Conservation (phyloP, 2,113 vertebrate species). For the Pangasianodon hypophthalmus region DNA sequence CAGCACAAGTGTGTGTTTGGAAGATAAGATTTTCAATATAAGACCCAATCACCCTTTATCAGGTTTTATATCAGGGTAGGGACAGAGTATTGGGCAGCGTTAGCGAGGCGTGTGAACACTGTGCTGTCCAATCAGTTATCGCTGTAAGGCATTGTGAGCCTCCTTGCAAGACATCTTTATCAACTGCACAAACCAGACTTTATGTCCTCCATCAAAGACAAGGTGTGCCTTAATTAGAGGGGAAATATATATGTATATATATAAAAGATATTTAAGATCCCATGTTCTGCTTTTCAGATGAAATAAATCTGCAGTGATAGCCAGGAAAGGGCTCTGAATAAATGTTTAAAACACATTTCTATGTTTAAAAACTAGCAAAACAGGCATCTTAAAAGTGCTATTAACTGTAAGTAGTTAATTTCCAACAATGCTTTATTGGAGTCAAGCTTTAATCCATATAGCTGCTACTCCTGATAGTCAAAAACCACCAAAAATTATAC, state of each 20-base stretch:
- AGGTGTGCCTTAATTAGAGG: not conserved
- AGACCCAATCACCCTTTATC: constrained; percentile 29
- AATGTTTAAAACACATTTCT: too few relatives aligned
- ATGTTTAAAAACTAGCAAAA: too few relatives aligned
- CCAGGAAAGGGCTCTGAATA: too few relatives aligned
- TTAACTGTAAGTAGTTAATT: not conserved
- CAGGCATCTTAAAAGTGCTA: too few relatives aligned
- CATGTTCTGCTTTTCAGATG: too few relatives aligned
- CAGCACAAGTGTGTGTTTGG: not conserved
- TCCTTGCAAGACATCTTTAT: not conserved
- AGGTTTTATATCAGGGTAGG: constrained; percentile 1
- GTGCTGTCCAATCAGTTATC: constrained; percentile 20
- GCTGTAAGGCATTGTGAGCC: not conserved
- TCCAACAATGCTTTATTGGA: not conserved
- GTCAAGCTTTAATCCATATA: not conserved
- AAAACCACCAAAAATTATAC: too few relatives aligned
- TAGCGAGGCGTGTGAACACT: not conserved
- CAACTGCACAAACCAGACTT: not conserved
- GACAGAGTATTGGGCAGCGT: not conserved
- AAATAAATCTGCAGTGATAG: too few relatives aligned
- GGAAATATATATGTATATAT: too few relatives aligned
- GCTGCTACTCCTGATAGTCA: too few relatives aligned
- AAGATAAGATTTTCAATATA: constrained; percentile 41
- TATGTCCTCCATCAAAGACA: not conserved
- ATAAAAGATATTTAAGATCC: too few relatives aligned